Evolutionary conservation across 2,113 vertebrate species (phyloP).

Genomic region (Sigmodon hispidus): DNA sequence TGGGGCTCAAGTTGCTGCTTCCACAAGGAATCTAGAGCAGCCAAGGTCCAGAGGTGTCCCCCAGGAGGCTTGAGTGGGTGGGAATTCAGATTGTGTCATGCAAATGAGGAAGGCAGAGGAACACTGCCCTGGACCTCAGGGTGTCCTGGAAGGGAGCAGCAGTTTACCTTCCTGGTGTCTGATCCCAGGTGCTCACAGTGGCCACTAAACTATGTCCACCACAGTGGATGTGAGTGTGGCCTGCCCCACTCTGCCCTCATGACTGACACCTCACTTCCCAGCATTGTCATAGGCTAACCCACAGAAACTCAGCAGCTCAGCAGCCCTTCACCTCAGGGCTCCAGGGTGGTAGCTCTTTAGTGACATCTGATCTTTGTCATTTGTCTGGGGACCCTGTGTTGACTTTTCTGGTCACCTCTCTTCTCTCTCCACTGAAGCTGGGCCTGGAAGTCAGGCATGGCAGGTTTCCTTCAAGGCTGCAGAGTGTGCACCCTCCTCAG

Average conservation of each 20-base stretch:
- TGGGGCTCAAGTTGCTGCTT: fast-evolving
- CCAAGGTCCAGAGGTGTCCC: not conserved
- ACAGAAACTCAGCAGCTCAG: too few species aligned
- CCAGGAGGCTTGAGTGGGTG: too few species aligned
- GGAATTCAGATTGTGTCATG: too few species aligned
- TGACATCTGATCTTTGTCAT: too few species aligned
- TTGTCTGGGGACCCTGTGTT: fast-evolving
- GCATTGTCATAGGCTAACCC: not conserved
- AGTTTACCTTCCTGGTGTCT: fast-evolving
- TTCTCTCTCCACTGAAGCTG: not conserved
- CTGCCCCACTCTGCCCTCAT: not conserved
- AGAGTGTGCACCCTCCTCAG: not conserved
- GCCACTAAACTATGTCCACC: not conserved
- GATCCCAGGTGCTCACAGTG: fast-evolving
- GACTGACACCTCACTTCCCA: not conserved
- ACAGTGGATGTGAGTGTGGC: fast-evolving
- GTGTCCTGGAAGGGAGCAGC: not conserved
- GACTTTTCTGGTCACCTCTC: not conserved
- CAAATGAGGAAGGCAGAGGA: too few species aligned
- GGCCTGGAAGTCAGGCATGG: too few species aligned
- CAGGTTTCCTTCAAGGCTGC: fast-evolving
- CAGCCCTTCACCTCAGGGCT: not conserved
- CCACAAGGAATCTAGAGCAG: fast-evolving
- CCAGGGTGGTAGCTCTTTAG: not conserved
- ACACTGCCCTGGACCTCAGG: fast-evolving